phyloP scores from a whole-genome alignment of 2,797 vertebrate species.

The Cynopterus sphinx region DNA sequence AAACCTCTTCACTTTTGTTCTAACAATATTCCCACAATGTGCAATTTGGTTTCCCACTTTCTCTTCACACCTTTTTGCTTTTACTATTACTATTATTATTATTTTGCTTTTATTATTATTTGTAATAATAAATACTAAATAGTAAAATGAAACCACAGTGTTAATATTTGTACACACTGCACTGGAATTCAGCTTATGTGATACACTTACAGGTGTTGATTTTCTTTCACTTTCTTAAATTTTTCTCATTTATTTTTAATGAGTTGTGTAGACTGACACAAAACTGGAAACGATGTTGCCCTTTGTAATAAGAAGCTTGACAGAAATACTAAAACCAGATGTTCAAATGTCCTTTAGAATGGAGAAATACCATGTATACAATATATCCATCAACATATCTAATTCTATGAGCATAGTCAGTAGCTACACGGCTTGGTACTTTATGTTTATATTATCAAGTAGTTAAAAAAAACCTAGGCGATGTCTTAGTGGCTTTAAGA shows the following conservation, averaged over 20 bases:
- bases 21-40: background rate
- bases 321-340: background rate
- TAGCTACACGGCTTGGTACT: background rate
- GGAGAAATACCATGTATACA: background rate
- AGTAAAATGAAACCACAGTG: background rate
- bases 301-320: background rate
- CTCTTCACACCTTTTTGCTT: background rate
- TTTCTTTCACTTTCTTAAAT: slow-evolving; percentile 26
- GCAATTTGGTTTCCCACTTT: background rate
- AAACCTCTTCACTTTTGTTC: background rate
- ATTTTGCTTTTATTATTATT: background rate
- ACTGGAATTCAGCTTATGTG: background rate
- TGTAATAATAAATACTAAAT: background rate
- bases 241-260: background rate
- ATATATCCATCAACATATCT: background rate
- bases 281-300: background rate
- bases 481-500: background rate
- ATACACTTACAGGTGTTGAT: background rate
- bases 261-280: background rate
- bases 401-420: background rate
- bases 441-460: slow-evolving; percentile 39
- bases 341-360: background rate
- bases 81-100: background rate
- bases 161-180: background rate
- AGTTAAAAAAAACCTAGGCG: background rate